Percentiles rank a stretch among this genome's conserved stretches.
Evolutionary conservation across 2,888 invertebrate genomes (phyloP).

Genomic region (Sarcophaga subvicina): DNA sequence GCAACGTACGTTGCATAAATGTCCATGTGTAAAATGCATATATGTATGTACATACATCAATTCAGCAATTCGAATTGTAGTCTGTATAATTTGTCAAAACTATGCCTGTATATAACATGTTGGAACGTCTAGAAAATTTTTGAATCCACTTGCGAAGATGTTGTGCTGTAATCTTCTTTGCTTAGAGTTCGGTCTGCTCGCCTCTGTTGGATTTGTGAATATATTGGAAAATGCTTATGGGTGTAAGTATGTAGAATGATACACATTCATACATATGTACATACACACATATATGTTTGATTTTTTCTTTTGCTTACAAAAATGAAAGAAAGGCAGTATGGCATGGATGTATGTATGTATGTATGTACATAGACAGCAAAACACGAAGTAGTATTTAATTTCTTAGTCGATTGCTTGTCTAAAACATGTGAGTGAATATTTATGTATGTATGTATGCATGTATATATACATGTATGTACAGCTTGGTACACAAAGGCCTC

Average conservation of each 20-base stretch:
- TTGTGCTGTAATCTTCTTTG: no score
- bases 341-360: no score
- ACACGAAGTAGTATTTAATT: conserved; percentile 63
- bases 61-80: conserved; percentile 51
- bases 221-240: background rate
- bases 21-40: background rate
- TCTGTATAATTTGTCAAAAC: conserved; percentile 64
- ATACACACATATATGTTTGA: background rate
- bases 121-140: conserved; percentile 19
- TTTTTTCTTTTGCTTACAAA: no score
- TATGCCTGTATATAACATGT: conserved; percentile 42
- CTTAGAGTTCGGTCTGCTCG: no score
- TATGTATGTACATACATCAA: conserved; percentile 49
- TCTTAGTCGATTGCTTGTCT: conserved; percentile 66
- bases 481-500: conserved; percentile 33
- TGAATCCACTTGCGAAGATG: conserved; percentile 11
- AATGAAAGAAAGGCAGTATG: no score
- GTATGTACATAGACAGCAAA: conserved; percentile 1
- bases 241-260: background rate
- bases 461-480: background rate
- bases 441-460: background rate
- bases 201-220: background rate
- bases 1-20: no score
- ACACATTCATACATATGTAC: background rate
- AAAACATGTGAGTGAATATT: conserved; percentile 56